Evolutionary conservation across 2,797 vertebrate genomes (phyloP), one percentile per base, ranked within the genome.

Genomic region (Cryptoblepharus egeriae): DNA sequence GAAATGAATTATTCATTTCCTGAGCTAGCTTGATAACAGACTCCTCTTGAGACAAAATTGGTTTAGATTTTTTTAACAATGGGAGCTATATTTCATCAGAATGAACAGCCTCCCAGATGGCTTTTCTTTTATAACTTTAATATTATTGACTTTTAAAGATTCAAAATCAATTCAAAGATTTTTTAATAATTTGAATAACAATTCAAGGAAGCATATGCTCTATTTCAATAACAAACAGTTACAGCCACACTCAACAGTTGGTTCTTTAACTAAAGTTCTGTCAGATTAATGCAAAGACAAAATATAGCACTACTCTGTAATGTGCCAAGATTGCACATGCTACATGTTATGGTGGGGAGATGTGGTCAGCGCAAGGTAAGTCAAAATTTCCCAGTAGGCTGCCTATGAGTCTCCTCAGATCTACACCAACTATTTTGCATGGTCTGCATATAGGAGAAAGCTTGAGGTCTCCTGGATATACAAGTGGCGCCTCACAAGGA

Each of bases 1-100:
- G 58, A 24, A 20, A 37, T 42, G 45, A 78, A 76, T 79, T 75
- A 68, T 57, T 35, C 4, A 58, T 30, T 75, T 87, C 61, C 15
- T 71, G 71, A 24, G 75, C 20, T 77, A 63, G 37, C 61, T 55
- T 24, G 82, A 42, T 1, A 77, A 24, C 37, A 70, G 12, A 77
- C 12, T 35, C 57, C 35, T 77, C 7, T 82, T 57, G 68, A 72
- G 15, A 11, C 75, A 79, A 82, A 80, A 42, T 6, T 52, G 49
- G 65, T 83, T n/a, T 39, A 49, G 68, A 13, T 18, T 35, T 65
- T 32, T 15, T 30, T 22, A 58, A 58, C 57, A 58, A 58, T 24
- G 22, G 22, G 26, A 71, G 2, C 26, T 76, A 3, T 28, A 67
- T 74, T 78, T 79, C 15, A 35, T 1, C n/a, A 30, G 67, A 81